phyloP scores from a whole-genome alignment of 2,113 vertebrate genomes.

The Brevimyrus niger region DNA sequence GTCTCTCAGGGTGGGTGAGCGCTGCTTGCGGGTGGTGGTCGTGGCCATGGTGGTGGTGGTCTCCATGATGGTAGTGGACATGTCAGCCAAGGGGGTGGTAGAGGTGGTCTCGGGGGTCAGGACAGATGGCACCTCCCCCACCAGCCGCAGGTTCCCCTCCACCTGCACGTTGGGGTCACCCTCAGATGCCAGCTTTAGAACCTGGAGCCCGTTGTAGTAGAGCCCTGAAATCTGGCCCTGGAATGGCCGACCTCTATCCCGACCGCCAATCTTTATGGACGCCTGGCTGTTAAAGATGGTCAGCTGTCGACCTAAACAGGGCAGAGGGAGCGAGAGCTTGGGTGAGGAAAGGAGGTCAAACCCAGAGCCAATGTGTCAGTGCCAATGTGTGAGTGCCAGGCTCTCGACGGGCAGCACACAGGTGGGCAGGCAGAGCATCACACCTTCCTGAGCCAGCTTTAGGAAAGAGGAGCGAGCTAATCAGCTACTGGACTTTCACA shows the following conservation, averaged over 20 bases:
- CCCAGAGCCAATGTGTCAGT: background rate
- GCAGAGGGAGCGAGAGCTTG: background rate
- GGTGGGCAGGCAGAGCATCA: background rate
- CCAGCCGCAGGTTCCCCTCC: constrained; percentile 83
- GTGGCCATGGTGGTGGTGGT: constrained; percentile 94
- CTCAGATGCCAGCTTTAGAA: constrained; percentile 85
- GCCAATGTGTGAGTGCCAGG: background rate
- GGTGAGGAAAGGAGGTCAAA: background rate
- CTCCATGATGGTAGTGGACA: constrained; percentile 94
- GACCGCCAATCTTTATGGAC: constrained; percentile 83
- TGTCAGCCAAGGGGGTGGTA: constrained; percentile 77
- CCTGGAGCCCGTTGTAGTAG: constrained; percentile 91
- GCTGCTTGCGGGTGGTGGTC: constrained; percentile 80
- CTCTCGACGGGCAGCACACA: background rate
- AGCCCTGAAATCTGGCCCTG: constrained; percentile 92
- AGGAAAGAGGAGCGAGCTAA: background rate
- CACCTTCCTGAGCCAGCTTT: background rate
- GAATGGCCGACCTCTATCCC: constrained; percentile 81
- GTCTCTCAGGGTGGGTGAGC: constrained; percentile 81
- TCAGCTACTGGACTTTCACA: background rate
- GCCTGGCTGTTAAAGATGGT: constrained; percentile 98
- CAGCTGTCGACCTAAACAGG: constrained; percentile 77
- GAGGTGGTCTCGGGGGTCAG: constrained; percentile 80
- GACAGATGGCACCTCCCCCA: constrained; percentile 79
- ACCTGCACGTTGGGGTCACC: constrained; percentile 80